These are phyloP conservation scores for Todiramphus saurophagus DNA, from an alignment of 2,113 vertebrate genomes.

Conservation along the genomic window DNA sequence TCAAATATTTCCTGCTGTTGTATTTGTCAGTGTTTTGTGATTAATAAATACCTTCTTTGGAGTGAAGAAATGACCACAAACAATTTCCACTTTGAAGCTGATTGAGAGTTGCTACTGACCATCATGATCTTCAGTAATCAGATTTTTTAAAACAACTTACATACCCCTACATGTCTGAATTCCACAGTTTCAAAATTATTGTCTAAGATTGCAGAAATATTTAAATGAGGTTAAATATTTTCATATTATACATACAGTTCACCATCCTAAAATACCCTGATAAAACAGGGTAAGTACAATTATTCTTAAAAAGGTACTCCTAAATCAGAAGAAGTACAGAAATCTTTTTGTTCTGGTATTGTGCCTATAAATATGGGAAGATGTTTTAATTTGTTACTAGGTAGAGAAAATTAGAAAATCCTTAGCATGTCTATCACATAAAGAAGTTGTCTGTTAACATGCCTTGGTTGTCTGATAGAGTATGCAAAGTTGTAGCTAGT, in stretches of 20 bases:
- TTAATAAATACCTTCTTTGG: neutral
- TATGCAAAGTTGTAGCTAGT: constrained; percentile 35
- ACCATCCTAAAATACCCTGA: neutral
- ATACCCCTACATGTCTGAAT: neutral
- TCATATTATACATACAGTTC: neutral
- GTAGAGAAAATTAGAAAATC: constrained; percentile 51
- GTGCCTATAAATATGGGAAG: constrained; percentile 3
- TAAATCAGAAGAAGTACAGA: neutral
- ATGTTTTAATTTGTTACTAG: constrained; percentile 53
- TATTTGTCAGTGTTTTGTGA: neutral
- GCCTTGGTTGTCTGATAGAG: constrained; percentile 53
- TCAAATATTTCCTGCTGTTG: neutral
- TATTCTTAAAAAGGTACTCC: neutral
- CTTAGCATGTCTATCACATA: constrained; percentile 37
- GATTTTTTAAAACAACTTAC: neutral
- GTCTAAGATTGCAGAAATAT: neutral
- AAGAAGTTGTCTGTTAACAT: constrained; percentile 40
- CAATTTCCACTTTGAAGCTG: neutral
- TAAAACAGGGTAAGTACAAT: neutral
- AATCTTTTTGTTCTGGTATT: constrained; percentile 29
- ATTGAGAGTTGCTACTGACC: neutral
- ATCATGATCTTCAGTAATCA: neutral
- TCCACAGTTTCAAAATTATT: neutral
- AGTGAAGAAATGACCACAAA: neutral
- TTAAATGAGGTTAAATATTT: neutral